phyloP scores from a whole-genome alignment of 2,113 vertebrate species.

The Macquaria australasica region DNA sequence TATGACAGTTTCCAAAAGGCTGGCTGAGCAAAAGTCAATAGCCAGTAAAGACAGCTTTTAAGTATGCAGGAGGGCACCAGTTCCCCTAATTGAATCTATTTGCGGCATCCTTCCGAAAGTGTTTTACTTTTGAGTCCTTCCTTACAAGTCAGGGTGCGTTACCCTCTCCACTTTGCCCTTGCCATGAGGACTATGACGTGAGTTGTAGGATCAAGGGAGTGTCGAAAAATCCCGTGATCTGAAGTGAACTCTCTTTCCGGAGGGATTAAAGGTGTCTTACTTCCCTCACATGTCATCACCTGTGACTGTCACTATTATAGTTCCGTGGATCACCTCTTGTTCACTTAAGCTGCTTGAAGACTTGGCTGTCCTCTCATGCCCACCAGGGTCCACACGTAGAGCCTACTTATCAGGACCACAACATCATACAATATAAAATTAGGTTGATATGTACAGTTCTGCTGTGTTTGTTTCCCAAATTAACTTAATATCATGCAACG shows the following conservation, averaged over 20 bases:
- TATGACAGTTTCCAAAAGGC: too few species aligned
- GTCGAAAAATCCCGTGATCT: constrained; percentile 41
- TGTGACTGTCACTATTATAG: constrained; percentile 4
- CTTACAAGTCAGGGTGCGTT: neutral
- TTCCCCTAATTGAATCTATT: too few species aligned
- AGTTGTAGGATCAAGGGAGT: constrained; percentile 19
- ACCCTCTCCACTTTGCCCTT: neutral
- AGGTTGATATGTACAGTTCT: neutral
- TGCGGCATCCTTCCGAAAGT: neutral
- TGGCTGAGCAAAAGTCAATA: too few species aligned
- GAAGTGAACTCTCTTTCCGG: constrained; percentile 51
- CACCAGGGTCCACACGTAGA: neutral
- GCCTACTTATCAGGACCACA: neutral
- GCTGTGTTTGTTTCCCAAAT: neutral
- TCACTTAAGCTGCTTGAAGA: constrained; percentile 53
- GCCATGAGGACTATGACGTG: constrained; percentile 41
- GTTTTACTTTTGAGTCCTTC: neutral
- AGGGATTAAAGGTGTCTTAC: constrained; percentile 59
- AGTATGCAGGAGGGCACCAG: too few species aligned
- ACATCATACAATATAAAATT: neutral
- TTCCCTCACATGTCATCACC: constrained; percentile 37
- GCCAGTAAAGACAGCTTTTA: too few species aligned
- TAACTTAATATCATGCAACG: accelerated
- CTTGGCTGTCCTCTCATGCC: constrained; percentile 1
- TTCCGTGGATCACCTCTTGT: constrained; percentile 6